Evolutionary conservation across 2,113 vertebrate genomes (phyloP).

Genomic region (Oenanthe melanoleuca): DNA sequence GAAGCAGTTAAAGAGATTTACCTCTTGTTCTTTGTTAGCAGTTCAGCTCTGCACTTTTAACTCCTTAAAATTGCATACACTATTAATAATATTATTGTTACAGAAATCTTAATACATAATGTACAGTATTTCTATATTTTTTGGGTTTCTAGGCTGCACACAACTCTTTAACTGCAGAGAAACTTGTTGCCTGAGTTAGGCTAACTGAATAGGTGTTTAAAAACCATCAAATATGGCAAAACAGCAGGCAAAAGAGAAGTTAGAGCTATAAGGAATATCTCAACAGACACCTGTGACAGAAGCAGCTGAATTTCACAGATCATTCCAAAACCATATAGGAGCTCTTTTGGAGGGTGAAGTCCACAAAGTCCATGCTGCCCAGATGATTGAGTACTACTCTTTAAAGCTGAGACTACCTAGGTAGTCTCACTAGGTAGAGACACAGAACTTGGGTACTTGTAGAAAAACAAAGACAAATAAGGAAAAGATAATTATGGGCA

Average conservation of each 20-base stretch:
- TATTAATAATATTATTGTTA: background rate
- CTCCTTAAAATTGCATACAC: background rate
- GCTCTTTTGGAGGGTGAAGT: background rate
- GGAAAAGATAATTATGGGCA: background rate
- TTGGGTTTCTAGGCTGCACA: background rate
- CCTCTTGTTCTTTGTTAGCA: background rate
- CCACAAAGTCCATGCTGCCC: background rate
- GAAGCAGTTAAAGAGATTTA: background rate
- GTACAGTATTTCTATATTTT: background rate
- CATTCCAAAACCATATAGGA: background rate
- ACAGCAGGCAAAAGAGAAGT: background rate
- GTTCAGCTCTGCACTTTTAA: background rate
- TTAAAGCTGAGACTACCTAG: background rate
- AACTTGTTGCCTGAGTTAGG: background rate
- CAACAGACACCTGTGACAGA: background rate
- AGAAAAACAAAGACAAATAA: background rate
- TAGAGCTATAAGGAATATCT: background rate
- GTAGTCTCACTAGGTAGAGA: background rate
- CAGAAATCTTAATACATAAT: background rate
- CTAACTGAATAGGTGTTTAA: background rate
- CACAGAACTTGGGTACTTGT: accelerated
- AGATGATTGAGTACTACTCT: background rate
- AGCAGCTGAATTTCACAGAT: background rate
- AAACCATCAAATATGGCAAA: background rate
- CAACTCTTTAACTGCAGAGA: background rate